Evolutionary conservation across 1,140 invertebrate genomes (phyloP).

Genomic region (Drosophila nikananu): DNA sequence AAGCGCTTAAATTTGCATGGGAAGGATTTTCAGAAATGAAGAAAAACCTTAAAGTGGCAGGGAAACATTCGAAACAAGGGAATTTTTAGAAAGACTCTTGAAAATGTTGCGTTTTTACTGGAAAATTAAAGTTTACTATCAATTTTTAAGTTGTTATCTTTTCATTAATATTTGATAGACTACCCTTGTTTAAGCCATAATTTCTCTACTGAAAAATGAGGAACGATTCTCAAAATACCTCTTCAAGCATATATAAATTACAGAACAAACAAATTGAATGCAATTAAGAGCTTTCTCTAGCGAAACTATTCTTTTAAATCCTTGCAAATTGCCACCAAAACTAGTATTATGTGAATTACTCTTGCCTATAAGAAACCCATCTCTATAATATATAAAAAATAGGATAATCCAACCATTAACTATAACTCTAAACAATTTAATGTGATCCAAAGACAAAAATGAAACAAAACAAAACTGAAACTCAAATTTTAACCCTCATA

Average conservation of each 20-base stretch:
- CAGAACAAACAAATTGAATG: too few species aligned
- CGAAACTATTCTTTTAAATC: not conserved
- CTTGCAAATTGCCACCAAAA: not conserved
- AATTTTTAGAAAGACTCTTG: too few species aligned
- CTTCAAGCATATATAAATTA: too few species aligned
- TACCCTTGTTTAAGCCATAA: too few species aligned
- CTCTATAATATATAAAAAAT: too few species aligned
- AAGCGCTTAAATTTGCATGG: constrained; percentile 37
- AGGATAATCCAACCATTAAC: not conserved
- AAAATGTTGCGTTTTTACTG: too few species aligned
- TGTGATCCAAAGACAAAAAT: constrained; percentile 1
- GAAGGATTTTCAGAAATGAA: not conserved
- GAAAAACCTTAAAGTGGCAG: constrained; percentile 36
- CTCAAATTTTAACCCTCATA: constrained; percentile 5
- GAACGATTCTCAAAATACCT: too few species aligned
- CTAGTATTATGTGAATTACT: not conserved
- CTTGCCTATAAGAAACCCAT: too few species aligned
- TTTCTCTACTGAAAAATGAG: too few species aligned
- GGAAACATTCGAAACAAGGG: not conserved
- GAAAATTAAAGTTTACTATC: too few species aligned
- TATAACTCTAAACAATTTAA: not conserved
- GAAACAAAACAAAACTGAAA: constrained; percentile 8
- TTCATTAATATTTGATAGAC: not conserved
- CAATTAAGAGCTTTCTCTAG: not conserved
- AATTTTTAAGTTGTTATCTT: not conserved